phyloP scores from a whole-genome alignment of 2,888 invertebrate species.

The Cerastis leucographa region DNA sequence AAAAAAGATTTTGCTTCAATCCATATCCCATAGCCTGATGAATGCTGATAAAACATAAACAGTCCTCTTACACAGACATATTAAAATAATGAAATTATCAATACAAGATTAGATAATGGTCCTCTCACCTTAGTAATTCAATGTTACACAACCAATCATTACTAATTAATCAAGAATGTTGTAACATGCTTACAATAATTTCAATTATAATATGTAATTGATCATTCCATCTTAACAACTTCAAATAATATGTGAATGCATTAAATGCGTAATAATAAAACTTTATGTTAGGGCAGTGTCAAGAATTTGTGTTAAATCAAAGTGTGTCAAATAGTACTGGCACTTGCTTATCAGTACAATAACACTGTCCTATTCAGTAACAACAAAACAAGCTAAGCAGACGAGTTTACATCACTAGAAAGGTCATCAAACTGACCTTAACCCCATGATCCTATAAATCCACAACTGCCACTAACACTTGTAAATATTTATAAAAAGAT shows the following conservation, averaged over 20 bases:
- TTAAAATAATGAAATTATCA: slow-evolving; percentile 31
- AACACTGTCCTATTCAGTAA: slow-evolving; percentile 17
- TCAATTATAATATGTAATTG: slow-evolving; percentile 17
- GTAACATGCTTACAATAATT: slow-evolving; percentile 26
- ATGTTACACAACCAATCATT: slow-evolving; percentile 24
- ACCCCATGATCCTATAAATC: slow-evolving; percentile 40
- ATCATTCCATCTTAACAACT: slow-evolving; percentile 16
- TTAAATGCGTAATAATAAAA: slow-evolving; percentile 1
- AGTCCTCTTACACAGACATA: slow-evolving; percentile 15
- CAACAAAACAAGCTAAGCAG: background rate
- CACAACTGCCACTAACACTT: slow-evolving; percentile 12
- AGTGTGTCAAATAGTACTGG: slow-evolving; percentile 6
- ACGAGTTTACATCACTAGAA: slow-evolving; percentile 29
- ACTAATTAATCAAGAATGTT: slow-evolving; percentile 5
- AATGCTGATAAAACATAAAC: slow-evolving; percentile 17
- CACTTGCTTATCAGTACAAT: slow-evolving; percentile 43
- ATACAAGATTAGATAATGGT: slow-evolving; percentile 47
- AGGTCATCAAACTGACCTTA: slow-evolving; percentile 39
- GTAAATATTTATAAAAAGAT: slow-evolving; percentile 48
- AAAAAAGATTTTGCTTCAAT: slow-evolving; percentile 27
- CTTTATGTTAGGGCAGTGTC: background rate
- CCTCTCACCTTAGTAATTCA: slow-evolving; percentile 24
- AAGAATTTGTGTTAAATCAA: background rate
- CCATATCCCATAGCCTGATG: slow-evolving; percentile 17
- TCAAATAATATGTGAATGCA: slow-evolving; percentile 3